A percentile compares a stretch with the other conserved stretches of the same genome.
These are phyloP conservation scores for Toxotes jaculatrix DNA, from an alignment of 2,113 vertebrate genomes.

Conservation along the genomic window DNA sequence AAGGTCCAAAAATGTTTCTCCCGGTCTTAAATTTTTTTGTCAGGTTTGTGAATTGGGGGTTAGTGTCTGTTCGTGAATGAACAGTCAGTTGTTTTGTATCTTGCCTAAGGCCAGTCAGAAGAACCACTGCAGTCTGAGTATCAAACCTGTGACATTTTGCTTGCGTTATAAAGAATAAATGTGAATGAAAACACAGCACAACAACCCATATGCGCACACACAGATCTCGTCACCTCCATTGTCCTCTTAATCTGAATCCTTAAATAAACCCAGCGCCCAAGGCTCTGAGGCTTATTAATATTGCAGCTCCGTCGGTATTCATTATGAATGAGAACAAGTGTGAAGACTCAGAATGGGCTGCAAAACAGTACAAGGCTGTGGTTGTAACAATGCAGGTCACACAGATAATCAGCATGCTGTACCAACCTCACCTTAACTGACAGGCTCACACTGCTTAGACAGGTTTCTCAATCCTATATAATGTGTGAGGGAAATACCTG, in stretches of 20 bases:
- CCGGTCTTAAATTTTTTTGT: not conserved
- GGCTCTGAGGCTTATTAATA: conserved; percentile 81
- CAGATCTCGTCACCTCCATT: conserved; percentile 66
- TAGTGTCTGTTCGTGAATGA: conserved; percentile 1
- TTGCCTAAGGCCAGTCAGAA: conserved; percentile 1
- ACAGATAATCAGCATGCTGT: conserved; percentile 66
- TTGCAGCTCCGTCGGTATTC: conserved; percentile 77
- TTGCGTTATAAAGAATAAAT: conserved; percentile 42
- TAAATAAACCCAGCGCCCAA: conserved; percentile 75
- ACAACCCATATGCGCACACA: conserved; percentile 21
- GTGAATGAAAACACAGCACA: conserved; percentile 38
- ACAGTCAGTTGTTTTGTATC: conserved; percentile 11
- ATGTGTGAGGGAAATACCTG: not conserved
- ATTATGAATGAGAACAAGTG: conserved; percentile 86
- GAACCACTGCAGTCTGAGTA: not conserved
- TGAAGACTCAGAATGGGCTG: conserved; percentile 76
- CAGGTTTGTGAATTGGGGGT: conserved; percentile 14
- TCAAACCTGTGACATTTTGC: conserved; percentile 30
- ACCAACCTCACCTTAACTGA: conserved; percentile 50
- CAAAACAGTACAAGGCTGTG: conserved; percentile 72
- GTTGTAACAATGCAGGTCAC: conserved; percentile 76
- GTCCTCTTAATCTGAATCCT: conserved; percentile 76
- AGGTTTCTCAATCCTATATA: conserved; percentile 13
- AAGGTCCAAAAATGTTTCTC: not conserved
- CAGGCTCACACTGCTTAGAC: conserved; percentile 29